Percentiles rank a stretch among this genome's conserved stretches.
phyloP scores from a whole-genome alignment of 1,140 invertebrate genomes.

The Drosophila oshimai region DNA sequence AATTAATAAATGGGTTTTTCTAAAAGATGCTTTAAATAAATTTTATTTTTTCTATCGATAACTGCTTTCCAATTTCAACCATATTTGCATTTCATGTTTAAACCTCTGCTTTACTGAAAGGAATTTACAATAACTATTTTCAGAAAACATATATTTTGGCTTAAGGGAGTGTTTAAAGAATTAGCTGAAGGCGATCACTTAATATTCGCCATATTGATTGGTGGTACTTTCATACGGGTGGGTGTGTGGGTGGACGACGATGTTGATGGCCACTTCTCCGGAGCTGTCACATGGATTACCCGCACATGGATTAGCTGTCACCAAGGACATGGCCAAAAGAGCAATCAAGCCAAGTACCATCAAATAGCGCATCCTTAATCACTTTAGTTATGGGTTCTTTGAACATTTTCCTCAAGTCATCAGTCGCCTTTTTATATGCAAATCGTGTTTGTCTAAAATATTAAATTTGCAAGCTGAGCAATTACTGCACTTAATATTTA shows the following conservation, averaged over 20 bases:
- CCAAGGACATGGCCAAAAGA: neutral
- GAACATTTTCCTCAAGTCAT: neutral
- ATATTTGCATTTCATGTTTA: constrained; percentile 19
- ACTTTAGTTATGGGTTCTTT: neutral
- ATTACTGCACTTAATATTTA: neutral
- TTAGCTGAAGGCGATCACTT: neutral
- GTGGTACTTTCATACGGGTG: neutral
- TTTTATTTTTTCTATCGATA: no score
- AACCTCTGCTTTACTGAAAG: constrained; percentile 8
- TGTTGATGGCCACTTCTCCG: neutral
- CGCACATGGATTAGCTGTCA: neutral
- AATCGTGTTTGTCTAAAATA: neutral
- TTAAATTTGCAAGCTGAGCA: neutral
- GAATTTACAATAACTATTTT: neutral
- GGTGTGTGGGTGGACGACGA: neutral
- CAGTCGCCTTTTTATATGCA: neutral
- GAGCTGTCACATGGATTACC: no score
- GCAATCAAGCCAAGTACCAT: neutral
- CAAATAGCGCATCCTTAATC: neutral
- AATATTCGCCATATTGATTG: neutral
- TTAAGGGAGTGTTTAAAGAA: neutral
- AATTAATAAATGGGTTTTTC: no score
- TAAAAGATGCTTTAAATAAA: no score
- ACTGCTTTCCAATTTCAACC: no score
- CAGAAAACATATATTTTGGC: constrained; percentile 9